phyloP scores from a whole-genome alignment of 2,888 invertebrate species.

The Heteromurus nitidus region DNA sequence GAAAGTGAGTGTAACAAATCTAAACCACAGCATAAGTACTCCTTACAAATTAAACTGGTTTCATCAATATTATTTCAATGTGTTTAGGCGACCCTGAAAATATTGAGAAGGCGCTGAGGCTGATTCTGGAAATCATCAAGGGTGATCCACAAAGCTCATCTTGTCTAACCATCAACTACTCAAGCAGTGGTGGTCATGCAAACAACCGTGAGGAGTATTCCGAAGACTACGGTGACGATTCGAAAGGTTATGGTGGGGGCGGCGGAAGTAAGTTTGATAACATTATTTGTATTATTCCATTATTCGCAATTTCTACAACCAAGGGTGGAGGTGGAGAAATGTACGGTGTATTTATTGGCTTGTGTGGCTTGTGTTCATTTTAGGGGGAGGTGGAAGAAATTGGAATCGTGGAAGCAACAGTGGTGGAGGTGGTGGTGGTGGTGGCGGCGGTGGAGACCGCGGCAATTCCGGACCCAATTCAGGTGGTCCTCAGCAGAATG shows the following conservation, averaged over 20 bases:
- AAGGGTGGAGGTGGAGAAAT: neutral
- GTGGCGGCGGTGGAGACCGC: conserved; percentile 62
- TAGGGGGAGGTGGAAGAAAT: conserved; percentile 57
- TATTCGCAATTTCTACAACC: neutral
- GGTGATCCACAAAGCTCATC: conserved; percentile 73
- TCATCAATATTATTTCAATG: neutral
- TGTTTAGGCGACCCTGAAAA: conserved; percentile 70
- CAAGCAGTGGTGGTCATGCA: conserved; percentile 66
- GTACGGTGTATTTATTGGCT: no score
- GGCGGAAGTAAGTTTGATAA: conserved; percentile 45
- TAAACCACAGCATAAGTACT: no score
- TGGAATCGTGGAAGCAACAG: conserved; percentile 54
- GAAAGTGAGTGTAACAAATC: conserved; percentile 64
- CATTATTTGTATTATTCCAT: neutral
- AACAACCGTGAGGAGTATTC: conserved; percentile 69
- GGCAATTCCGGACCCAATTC: conserved; percentile 59
- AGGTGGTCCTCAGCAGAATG: conserved; percentile 62
- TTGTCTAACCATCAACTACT: conserved; percentile 73
- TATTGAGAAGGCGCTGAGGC: conserved; percentile 71
- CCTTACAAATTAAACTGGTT: no score
- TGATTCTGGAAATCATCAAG: conserved; percentile 73
- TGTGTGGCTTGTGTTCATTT: no score
- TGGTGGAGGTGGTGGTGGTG: conserved; percentile 60
- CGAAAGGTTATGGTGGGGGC: conserved; percentile 69
- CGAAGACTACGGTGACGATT: conserved; percentile 71